These are phyloP conservation scores for Casuarius casuarius DNA, from an alignment of 2,113 vertebrate species.

Conservation along the genomic window DNA sequence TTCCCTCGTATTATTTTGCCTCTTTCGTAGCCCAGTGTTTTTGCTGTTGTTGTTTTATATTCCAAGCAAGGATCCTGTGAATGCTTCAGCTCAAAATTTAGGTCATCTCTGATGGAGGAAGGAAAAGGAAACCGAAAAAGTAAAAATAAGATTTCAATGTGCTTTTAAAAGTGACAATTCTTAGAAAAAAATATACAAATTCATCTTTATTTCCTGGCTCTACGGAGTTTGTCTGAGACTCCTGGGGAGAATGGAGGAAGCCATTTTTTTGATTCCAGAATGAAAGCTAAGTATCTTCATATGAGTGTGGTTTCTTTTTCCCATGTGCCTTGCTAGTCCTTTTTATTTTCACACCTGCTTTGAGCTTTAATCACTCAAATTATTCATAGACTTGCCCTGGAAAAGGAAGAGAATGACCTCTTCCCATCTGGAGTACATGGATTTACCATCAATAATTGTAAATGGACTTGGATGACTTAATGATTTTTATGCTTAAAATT, in stretches of 20 bases:
- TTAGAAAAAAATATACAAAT: background rate
- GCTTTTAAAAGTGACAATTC: constrained; percentile 48
- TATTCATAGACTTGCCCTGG: constrained; percentile 61
- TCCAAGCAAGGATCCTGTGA: constrained; percentile 26
- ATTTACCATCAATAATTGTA: constrained; percentile 39
- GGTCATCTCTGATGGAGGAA: constrained; percentile 48
- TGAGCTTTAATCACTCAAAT: constrained; percentile 57
- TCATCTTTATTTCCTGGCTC: constrained; percentile 6
- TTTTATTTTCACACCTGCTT: constrained; percentile 52
- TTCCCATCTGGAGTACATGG: constrained; percentile 48
- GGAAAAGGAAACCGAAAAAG: constrained; percentile 48
- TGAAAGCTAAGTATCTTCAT: background rate
- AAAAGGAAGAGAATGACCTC: constrained; percentile 51
- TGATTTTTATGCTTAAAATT: background rate
- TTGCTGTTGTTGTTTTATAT: constrained; percentile 65
- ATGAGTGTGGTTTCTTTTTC: background rate
- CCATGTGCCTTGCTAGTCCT: background rate
- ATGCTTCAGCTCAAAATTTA: constrained; percentile 63
- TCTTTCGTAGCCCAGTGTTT: constrained; percentile 41
- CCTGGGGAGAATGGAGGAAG: background rate
- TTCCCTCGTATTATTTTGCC: constrained; percentile 57
- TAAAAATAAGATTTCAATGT: constrained; percentile 37
- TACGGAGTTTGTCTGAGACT: background rate
- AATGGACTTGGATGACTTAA: constrained; percentile 49
- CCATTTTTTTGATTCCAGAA: background rate